Evolutionary conservation across 1,140 invertebrate species (phyloP), one percentile per base, ranked within the genome.

Genomic region (Polypedilum pembai): DNA sequence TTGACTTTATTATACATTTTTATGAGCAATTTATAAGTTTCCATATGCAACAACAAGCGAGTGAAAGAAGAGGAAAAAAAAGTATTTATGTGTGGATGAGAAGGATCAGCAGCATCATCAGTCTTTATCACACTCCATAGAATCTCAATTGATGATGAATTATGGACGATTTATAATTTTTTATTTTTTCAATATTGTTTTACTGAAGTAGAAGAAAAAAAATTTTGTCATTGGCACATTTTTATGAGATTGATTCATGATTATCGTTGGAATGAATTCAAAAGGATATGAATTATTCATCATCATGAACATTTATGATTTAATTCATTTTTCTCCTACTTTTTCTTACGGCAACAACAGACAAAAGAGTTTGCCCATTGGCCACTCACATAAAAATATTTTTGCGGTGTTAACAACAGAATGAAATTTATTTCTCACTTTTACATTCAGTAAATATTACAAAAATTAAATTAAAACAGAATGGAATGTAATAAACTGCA

Each of bases 91-190:
- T 33, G 24, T 12, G 15, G n/a, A 3, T 56, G 45, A 56, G 12
- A n/a, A 56, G 45, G 4, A 56, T 18, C 15, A 69, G 3, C 20
- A 69, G 17, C n/a, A n/a, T n/a, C n/a, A n/a, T n/a, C 65, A 69
- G 65, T 18, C 17, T 21, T 20, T 69, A 18, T 69, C 10, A 69
- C 65, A 21, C 65, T 69, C 65, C 4, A 69, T 69, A 69, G 65
- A 69, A 69, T 69, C 65, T 69, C 65, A 69, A 69, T 21, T 69
- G 65, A 69, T 69, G 65, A 69, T 69, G 65, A 69, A 69, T 69
- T 69, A 69, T 69, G 65, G 65, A 69, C 65, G 65, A 69, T 69
- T 69, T 69, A 69, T 69, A 12, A n/a, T 56, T 56, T 56, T 56
- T n/a, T n/a, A n/a, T n/a, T n/a, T 56, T 69, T 20, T 69, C 20